A percentile compares a stretch with the other conserved stretches of the same genome.
Evolutionary conservation across 2,888 invertebrate species (phyloP).

Genomic region (Sphecodes monilicornis): DNA sequence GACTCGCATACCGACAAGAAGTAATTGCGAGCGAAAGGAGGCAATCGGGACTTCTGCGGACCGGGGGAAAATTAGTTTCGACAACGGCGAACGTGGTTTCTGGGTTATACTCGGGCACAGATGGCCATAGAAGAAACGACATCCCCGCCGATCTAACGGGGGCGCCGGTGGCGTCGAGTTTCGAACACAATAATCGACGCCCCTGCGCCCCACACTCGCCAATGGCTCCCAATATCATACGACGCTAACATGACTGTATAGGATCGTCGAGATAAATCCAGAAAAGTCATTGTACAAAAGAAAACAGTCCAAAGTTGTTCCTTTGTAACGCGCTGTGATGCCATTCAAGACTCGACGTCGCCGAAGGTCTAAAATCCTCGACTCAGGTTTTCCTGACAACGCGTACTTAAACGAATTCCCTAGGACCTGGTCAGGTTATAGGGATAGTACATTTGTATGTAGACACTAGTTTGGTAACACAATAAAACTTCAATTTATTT

Average conservation of each 20-base stretch:
- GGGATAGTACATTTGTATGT: no score
- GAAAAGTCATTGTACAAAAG: background rate
- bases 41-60: constrained; percentile 32
- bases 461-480: no score
- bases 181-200: constrained; percentile 62
- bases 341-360: no score
- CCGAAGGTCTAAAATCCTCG: no score
- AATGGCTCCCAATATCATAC: constrained; percentile 55
- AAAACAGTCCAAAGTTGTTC: no score
- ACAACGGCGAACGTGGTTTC: constrained; percentile 27
- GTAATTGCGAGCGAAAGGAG: constrained; percentile 13
- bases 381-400: no score
- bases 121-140: constrained; percentile 35
- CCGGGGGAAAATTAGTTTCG: constrained; percentile 30
- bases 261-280: background rate
- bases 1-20: background rate
- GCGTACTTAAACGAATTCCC: no score
- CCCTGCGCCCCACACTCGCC: constrained; percentile 32
- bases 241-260: constrained; percentile 50
- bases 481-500: no score
- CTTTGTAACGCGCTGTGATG: no score
- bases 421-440: no score
- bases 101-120: constrained; percentile 32
- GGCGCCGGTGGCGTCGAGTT: constrained; percentile 6
- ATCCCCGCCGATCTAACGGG: background rate